Base-by-base conservation (phyloP, 2,797 vertebrate species). In the Coregonus suidteri region DNA sequence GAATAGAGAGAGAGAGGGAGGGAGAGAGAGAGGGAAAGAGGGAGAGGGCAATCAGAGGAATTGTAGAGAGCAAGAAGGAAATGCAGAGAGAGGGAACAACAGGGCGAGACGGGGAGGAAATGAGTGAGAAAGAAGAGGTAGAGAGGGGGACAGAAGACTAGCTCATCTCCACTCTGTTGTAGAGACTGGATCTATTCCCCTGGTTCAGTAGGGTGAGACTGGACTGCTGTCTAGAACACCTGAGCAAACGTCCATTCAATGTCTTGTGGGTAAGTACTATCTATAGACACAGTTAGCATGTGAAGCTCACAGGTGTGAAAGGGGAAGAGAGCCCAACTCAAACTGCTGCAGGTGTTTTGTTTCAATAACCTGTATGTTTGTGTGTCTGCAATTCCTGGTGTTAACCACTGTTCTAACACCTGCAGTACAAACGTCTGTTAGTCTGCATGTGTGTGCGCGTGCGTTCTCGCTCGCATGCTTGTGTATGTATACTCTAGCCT, bases 341-440 rank as follows among this genome's bases (percentile, higher is more conserved):
- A 75, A 59, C 73, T 74, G 37, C 77, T 31, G 54, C 53, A 80
- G 77, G 77, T 77, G 14, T 62, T 47, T 47, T 72, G 41, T 52
- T 18, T 75, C 41, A 15, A 6, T 18, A 7, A 59, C 15, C 6
- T 9, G 18, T 59, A 82, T 68, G 25, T 77, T 4, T 68, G 71
- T 15, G 51, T 13, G 68, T 20, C 4, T 11, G 68, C 18, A 67
- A 7, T 80, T 34, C 72, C 74, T 77, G 34, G 66, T 20, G 83
- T 85, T 88, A 89, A 89, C 86, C 89, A 87, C 83, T 68, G 76
- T 6, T n/a, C n/a, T n/a, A n/a, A n/a, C n/a, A n/a, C n/a, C n/a
- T n/a, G n/a, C n/a, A n/a, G n/a, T n/a, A n/a, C 73, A 6, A 31
- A 20, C 37, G 41, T 47, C 2, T 47, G 41, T 47, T 47, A 47